Evolutionary conservation across 2,113 vertebrate genomes (phyloP).

Genomic region (Strix uralensis): DNA sequence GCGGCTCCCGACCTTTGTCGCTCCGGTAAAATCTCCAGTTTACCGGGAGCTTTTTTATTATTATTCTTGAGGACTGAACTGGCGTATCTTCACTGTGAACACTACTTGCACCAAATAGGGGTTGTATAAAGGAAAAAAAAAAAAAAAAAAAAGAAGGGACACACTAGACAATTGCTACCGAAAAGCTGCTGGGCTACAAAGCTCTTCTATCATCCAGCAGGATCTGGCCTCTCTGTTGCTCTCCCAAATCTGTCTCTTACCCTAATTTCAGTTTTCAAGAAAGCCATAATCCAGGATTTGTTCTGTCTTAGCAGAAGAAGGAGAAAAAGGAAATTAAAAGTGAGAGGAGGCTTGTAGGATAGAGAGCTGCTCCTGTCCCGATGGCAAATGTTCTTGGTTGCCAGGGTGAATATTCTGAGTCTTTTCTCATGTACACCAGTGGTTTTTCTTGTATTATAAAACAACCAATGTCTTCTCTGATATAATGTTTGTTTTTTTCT

Average conservation of each 20-base stretch:
- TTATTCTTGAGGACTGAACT: not conserved
- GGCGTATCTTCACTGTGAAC: not conserved
- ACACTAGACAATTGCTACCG: not conserved
- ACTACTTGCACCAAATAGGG: not conserved
- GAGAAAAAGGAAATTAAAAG: constrained; percentile 9
- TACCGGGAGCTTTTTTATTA: rapidly evolving
- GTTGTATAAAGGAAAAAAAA: rapidly evolving
- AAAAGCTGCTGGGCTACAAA: not conserved
- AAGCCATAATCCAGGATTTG: not conserved
- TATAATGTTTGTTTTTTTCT: not conserved
- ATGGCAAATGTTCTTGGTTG: not conserved
- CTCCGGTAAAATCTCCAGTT: rapidly evolving
- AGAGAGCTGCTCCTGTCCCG: not conserved
- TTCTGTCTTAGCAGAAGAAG: not conserved
- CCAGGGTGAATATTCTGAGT: not conserved
- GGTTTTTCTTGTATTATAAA: not conserved
- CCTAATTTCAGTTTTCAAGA: not conserved
- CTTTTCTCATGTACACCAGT: not conserved
- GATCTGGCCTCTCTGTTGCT: not conserved
- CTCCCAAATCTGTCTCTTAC: not conserved
- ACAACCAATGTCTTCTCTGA: not conserved
- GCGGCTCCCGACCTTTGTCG: not conserved
- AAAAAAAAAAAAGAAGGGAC: rapidly evolving
- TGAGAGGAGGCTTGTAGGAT: not conserved
- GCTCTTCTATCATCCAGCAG: not conserved